A percentile compares a stretch with the other conserved stretches of the same genome.
Conservation (phyloP, 2,888 invertebrate genomes). For the Epinotia bilunana region DNA sequence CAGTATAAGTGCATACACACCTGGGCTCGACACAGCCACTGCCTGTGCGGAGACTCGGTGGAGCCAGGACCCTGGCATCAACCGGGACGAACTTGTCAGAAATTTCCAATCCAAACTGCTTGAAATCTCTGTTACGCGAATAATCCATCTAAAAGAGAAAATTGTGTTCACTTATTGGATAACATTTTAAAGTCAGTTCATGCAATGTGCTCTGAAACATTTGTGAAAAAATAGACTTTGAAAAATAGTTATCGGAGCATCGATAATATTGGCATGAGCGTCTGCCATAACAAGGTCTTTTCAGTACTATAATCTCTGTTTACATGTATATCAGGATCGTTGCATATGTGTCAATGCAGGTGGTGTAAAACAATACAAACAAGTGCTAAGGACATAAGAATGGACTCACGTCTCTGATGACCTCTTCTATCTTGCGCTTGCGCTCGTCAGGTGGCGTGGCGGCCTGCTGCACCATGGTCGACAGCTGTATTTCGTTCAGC, state of each 20-base stretch:
- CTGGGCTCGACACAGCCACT: slow-evolving; percentile 60
- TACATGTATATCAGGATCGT: neutral
- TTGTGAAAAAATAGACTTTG: neutral
- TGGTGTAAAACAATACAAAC: neutral
- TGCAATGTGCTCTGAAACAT: too few species aligned
- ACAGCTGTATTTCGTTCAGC: slow-evolving; percentile 92
- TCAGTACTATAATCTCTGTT: neutral
- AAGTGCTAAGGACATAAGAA: neutral
- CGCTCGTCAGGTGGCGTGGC: slow-evolving; percentile 92
- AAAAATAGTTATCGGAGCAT: too few species aligned
- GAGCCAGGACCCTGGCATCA: slow-evolving; percentile 89
- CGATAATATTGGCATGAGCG: neutral
- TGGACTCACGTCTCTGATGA: slow-evolving; percentile 79
- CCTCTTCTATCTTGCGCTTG: slow-evolving; percentile 90
- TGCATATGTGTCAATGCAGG: neutral
- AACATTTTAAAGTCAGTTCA: too few species aligned
- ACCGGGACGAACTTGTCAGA: slow-evolving; percentile 89
- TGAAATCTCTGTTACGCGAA: slow-evolving; percentile 78
- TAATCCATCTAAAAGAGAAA: slow-evolving; percentile 71
- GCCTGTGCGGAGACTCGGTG: slow-evolving; percentile 90
- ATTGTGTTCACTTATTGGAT: neutral
- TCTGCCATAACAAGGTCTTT: neutral
- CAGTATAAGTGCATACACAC: slow-evolving; percentile 50
- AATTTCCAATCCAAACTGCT: slow-evolving; percentile 93
- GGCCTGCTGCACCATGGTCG: slow-evolving; percentile 93